Evolutionary conservation across 64 coral and sea anemone genomes (phyloP).

Genomic region (Porites lutea): DNA sequence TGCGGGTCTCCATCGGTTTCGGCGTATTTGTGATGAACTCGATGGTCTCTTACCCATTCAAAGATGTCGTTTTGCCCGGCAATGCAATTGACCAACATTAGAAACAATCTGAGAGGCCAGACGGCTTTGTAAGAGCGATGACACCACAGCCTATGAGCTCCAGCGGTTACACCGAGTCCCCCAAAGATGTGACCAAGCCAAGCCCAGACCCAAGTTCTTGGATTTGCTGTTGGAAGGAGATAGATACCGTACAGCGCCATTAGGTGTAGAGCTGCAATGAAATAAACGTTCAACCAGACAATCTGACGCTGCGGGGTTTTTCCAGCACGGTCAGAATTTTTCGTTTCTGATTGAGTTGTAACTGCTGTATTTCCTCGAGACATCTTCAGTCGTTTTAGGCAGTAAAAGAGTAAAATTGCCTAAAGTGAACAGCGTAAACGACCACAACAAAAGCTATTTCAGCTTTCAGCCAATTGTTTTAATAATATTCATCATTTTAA

Average conservation of each 20-base stretch:
- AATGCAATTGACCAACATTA: conserved; percentile 48
- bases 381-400: not conserved
- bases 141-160: conserved; percentile 82
- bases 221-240: conserved; percentile 67
- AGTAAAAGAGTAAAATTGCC: not conserved
- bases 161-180: conserved; percentile 62
- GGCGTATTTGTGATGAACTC: conserved; percentile 86
- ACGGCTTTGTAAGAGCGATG: conserved; percentile 80
- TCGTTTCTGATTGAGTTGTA: not conserved
- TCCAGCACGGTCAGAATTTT: not conserved
- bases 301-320: conserved; percentile 26
- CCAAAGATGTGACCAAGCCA: conserved; percentile 1
- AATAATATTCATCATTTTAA: too few relatives aligned
- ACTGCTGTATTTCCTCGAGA: not conserved
- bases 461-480: too few relatives aligned
- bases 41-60: conserved; percentile 84
- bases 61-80: conserved; percentile 88
- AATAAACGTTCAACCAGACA: conserved; percentile 76
- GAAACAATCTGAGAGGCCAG: conserved; percentile 64
- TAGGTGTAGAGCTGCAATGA: conserved; percentile 61
- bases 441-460: too few relatives aligned
- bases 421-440: not conserved
- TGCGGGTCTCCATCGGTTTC: conserved; percentile 88
- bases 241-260: conserved; percentile 64
- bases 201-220: conserved; percentile 60